Percentiles rank a stretch among this genome's conserved stretches.
phyloP scores from a whole-genome alignment of 2,113 vertebrate species.

The Choloepus hoffmanni region DNA sequence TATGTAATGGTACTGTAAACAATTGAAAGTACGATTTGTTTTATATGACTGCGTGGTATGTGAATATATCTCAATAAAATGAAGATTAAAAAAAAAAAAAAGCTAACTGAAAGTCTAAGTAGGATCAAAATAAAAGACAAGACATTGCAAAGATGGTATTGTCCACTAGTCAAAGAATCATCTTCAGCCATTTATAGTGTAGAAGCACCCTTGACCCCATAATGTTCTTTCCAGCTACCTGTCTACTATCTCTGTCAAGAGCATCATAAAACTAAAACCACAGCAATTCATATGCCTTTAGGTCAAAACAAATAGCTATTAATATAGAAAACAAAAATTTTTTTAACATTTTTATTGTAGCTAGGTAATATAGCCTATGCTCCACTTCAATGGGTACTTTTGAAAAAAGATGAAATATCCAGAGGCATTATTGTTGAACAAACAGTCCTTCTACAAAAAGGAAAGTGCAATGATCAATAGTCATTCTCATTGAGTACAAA shows the following conservation, averaged over 20 bases:
- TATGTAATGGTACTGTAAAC: too few species aligned
- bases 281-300: slow-evolving; percentile 5
- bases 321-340: slow-evolving; percentile 13
- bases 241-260: not conserved
- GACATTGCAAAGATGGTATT: not conserved
- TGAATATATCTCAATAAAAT: too few species aligned
- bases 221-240: not conserved
- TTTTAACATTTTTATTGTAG: not conserved
- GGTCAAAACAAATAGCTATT: slow-evolving; percentile 11
- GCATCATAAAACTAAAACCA: not conserved
- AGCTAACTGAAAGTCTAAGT: not conserved
- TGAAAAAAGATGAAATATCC: not conserved
- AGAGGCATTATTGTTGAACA: not conserved
- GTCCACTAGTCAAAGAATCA: not conserved
- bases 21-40: too few species aligned
- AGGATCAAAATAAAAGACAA: not conserved
- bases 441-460: not conserved
- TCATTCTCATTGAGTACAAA: not conserved
- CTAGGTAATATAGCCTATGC: not conserved
- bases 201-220: not conserved
- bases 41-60: too few species aligned
- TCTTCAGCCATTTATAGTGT: not conserved
- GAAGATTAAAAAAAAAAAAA: not conserved
- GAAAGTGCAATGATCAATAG: not conserved
- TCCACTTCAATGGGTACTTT: not conserved